Base-by-base conservation (phyloP, 1,140 invertebrate genomes). In the Zophobas atratus region DNA sequence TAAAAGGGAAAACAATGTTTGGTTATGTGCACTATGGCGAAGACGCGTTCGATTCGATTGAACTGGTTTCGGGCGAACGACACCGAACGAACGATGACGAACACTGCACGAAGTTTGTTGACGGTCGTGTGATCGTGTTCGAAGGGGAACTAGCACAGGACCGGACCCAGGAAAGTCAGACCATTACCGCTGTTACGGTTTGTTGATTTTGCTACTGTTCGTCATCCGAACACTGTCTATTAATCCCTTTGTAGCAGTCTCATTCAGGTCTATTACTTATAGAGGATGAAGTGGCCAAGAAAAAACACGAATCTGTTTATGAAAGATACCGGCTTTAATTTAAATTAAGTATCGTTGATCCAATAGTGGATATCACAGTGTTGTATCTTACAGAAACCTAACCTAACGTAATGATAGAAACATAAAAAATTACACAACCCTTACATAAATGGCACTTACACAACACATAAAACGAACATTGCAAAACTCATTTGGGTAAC, bases 281-380 rank as follows among this genome's bases (percentile, higher is more conserved):
- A 20, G 20, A 20, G 20, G 20, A 51, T 51, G 49, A 20, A 20
- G 49, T 51, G 49, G 20, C n/a, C 6, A 5, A 6, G 49, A 20
- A 51, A 67, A 41, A 67, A 67, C 60, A n/a, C 56, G 5, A 4
- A 36, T 46, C 32, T 67, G 60, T 33, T 57, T 81, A 80, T 72
- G 80, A 82, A 82, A 82, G 57, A 82, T 82, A 81, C 75, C 77
- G 56, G 79, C 70, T 71, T 78, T 80, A 60, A 75, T 79, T 82
- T 73, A 77, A 79, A 56, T 73, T 76, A 75, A 81, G 70, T 78
- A 82, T 79, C 72, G 70, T 81, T 81, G 78, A 82, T 82, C 80
- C 78, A 75, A 57, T 74, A 72, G 34, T 72, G 77, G 80, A 79
- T 82, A 82, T 82, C 81, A 82, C 81, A 82, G 81, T 77, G 78